Evolutionary conservation across 2,888 invertebrate genomes (phyloP), one percentile per base, ranked within the genome.

Genomic region (Rotaria socialis): DNA sequence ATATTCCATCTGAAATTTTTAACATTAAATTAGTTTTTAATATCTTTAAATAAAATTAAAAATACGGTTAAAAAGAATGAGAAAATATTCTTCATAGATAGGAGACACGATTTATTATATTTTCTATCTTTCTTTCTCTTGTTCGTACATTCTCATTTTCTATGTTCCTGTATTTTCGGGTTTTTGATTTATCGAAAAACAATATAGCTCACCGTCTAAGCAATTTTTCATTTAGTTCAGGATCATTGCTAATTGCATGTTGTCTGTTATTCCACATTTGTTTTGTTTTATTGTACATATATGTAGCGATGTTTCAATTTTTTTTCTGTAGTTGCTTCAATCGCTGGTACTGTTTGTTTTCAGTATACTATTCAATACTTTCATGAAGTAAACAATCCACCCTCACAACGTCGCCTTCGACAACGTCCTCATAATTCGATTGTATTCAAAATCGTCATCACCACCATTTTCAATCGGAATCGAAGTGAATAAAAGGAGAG

Each of bases 391-490:
- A 67, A 67, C 35, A 67, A 35, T 67, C 35, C 35, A 35, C 6
- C 11, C 8, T 56, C 22, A 2, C 56, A 35, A 19, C 67, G 67
- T 67, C 27, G 5, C 67, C 35, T 67, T 67, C 19, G 7, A 67
- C 6, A 67, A 67, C 19, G 67, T 67, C 67, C 35, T 67, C 67
- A 67, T n/a, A 35, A 67, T 67, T 67, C 35, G 27, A 67, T 67
- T 35, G 67, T 67, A 67, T 27, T 67, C 35, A 35, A 35, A 35
- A 67, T 67, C 35, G 35, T 14, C 67, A 67, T 6, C 67, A 67
- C 27, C 67, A 67, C 67, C 67, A 67, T 27, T 67, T 67, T 67
- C 67, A 67, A 67, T 67, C 67, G 67, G 67, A 67, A 67, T 67
- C 35, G 27, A 67, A 35, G 35, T 6, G 35, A 67, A 35, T 67